These are phyloP conservation scores for Halcyon chelicuti DNA, from an alignment of 2,797 vertebrate genomes.

Conservation along the genomic window DNA sequence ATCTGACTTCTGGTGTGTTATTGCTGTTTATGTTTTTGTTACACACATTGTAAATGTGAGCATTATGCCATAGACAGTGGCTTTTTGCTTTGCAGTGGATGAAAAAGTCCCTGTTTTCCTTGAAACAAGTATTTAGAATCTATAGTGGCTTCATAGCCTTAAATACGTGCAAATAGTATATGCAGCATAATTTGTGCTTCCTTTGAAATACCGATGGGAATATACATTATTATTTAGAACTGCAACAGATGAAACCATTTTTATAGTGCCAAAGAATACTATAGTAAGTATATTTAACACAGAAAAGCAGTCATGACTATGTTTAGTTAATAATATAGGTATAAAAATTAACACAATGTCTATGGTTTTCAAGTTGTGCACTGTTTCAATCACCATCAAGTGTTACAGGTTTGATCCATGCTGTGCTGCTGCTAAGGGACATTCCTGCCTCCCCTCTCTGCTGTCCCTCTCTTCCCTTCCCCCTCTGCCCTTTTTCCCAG, in stretches of 20 bases:
- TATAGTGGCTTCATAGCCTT: not conserved
- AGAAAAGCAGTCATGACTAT: not conserved
- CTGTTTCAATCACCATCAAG: not conserved
- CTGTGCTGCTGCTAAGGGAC: not conserved
- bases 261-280: not conserved
- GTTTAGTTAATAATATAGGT: not conserved
- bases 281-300: not conserved
- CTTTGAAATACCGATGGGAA: not conserved
- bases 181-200: not conserved
- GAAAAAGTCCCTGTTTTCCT: not conserved
- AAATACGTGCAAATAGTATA: not conserved
- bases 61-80: not conserved
- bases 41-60: rapidly evolving
- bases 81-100: not conserved
- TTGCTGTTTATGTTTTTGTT: slow-evolving; percentile 17
- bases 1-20: slow-evolving; percentile 23
- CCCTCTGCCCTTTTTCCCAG: not conserved
- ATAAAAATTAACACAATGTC: not conserved
- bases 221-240: not conserved
- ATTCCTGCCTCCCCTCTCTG: not conserved
- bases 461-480: not conserved
- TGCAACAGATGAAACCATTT: not conserved
- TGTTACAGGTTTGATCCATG: not conserved
- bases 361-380: not conserved
- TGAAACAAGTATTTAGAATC: not conserved